Base-by-base conservation (phyloP, 2,888 invertebrate genomes). In the Cheilosia impressa region DNA sequence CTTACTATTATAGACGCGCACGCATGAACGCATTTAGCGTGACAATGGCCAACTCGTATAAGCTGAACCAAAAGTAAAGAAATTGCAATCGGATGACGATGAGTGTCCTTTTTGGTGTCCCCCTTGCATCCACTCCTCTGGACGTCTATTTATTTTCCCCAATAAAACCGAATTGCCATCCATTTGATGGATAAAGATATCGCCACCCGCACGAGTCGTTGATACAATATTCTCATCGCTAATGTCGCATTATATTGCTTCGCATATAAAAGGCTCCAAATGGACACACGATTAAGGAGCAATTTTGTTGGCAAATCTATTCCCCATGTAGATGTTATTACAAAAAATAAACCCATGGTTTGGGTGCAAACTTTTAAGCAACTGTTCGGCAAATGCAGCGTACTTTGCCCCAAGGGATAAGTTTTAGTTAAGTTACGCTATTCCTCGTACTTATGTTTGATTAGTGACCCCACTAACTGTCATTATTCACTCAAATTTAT, bases 21-120 rank as follows among this genome's bases (percentile, higher is more conserved):
- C 75, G 75, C 80, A 84, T 84, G 69, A 80, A 80, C 84, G 84
- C 84, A 60, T 75, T 75, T 84, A 66, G 84, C 80, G 80, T 84
- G 84, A 84, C 80, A 84, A 76, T 76, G 60, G 43, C 50, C 75
- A 75, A 66, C 80, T 76, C 47, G n/a, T 68, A n/a, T 22, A 38
- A 34, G 17, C 17, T 4, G 6, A 41, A 45, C 62, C 60, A 60
- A 63, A 52, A 58, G 22, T 71, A 60, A 77, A 82, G 69, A 75
- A 84, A 84, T 84, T 76, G 75, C 80, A 84, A 76, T 80, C 45
- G 60, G 66, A 84, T 65, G 65, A 58, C 17, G 62, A 84, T 60
- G 65, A 58, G 24, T 75, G 53, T 84, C 65, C 69, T 75, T 66
- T 79, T 71, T 78, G 75, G 31, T 3, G 38, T 9, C 38, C 10